A percentile compares a stretch with the other conserved stretches of the same genome.
Evolutionary conservation across 2,797 vertebrate genomes (phyloP).

Genomic region (Apogon hyalosoma): DNA sequence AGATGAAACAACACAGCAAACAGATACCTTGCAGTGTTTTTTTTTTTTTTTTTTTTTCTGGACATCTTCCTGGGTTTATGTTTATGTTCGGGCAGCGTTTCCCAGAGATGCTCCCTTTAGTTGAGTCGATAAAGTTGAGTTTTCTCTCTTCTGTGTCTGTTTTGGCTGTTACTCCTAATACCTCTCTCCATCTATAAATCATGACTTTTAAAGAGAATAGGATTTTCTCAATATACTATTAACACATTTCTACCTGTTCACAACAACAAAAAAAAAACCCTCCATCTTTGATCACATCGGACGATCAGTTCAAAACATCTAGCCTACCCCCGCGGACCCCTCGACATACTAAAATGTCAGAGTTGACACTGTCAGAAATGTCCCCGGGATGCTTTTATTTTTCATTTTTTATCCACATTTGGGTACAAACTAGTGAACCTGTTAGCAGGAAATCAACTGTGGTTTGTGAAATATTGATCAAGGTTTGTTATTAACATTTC

Average conservation of each 20-base stretch:
- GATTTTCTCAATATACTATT: neutral
- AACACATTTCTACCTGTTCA: neutral
- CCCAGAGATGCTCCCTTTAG: slow-evolving; percentile 17
- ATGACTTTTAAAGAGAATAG: slow-evolving; percentile 18
- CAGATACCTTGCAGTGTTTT: slow-evolving; percentile 12
- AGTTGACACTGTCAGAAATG: slow-evolving; percentile 38
- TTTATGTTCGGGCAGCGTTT: slow-evolving; percentile 22
- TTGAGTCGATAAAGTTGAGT: slow-evolving; percentile 34
- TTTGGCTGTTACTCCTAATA: slow-evolving; percentile 3
- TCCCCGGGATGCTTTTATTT: slow-evolving; percentile 18
- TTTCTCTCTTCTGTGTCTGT: slow-evolving; percentile 23
- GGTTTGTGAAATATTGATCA: slow-evolving; percentile 71
- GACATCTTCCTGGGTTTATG: slow-evolving; percentile 17
- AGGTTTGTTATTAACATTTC: slow-evolving; percentile 66
- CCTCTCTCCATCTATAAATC: slow-evolving; percentile 9
- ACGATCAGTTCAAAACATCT: slow-evolving; percentile 19
- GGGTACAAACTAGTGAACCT: slow-evolving; percentile 36
- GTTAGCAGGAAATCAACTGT: slow-evolving; percentile 57
- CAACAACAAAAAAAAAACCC: neutral
- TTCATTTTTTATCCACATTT: slow-evolving; percentile 7
- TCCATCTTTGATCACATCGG: slow-evolving; percentile 38
- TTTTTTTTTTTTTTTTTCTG: slow-evolving; percentile 4
- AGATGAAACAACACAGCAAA: slow-evolving; percentile 29
- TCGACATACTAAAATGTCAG: slow-evolving; percentile 45
- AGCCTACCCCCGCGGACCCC: slow-evolving; percentile 14